A percentile compares a stretch with the other conserved stretches of the same genome.
Conservation (phyloP, 2,888 invertebrate species). For the Nyleta sp. region DNA sequence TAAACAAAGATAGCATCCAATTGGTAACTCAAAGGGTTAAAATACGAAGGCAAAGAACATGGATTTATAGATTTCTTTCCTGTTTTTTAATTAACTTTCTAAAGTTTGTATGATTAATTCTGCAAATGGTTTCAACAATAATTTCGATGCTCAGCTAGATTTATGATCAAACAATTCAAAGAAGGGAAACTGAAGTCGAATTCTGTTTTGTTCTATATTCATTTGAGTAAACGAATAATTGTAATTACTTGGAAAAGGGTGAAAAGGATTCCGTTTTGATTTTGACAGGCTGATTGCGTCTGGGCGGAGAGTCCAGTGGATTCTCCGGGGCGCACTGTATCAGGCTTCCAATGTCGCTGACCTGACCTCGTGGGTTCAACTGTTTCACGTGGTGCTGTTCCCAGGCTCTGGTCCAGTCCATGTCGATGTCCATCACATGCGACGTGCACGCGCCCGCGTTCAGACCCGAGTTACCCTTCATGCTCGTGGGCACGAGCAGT, state of each 20-base stretch:
- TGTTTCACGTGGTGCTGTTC: conserved; percentile 72
- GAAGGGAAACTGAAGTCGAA: too few relatives aligned
- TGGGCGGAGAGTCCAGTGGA: conserved; percentile 73
- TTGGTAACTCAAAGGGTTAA: too few relatives aligned
- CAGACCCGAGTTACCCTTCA: conserved; percentile 62
- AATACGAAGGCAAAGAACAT: too few relatives aligned
- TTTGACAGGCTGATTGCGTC: conserved; percentile 57
- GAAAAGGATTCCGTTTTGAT: conserved; percentile 72
- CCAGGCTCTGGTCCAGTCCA: conserved; percentile 79
- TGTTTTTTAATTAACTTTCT: too few relatives aligned
- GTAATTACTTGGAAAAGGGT: conserved; percentile 75
- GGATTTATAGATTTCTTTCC: too few relatives aligned
- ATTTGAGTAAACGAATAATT: too few relatives aligned
- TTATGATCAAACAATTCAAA: too few relatives aligned
- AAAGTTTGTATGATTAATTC: too few relatives aligned
- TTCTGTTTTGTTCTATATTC: too few relatives aligned
- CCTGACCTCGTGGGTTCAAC: conserved; percentile 65
- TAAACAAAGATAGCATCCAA: too few relatives aligned
- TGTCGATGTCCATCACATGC: conserved; percentile 73
- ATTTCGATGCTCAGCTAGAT: too few relatives aligned
- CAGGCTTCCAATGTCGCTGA: conserved; percentile 68
- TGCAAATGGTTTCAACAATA: too few relatives aligned
- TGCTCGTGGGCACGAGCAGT: conserved; percentile 63
- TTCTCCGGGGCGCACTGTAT: conserved; percentile 68
- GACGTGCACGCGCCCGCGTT: conserved; percentile 64